Percentiles rank a stretch among this genome's conserved stretches.
These are phyloP conservation scores for Megaceryle torquata DNA, from an alignment of 2,113 vertebrate species.

Conservation along the genomic window DNA sequence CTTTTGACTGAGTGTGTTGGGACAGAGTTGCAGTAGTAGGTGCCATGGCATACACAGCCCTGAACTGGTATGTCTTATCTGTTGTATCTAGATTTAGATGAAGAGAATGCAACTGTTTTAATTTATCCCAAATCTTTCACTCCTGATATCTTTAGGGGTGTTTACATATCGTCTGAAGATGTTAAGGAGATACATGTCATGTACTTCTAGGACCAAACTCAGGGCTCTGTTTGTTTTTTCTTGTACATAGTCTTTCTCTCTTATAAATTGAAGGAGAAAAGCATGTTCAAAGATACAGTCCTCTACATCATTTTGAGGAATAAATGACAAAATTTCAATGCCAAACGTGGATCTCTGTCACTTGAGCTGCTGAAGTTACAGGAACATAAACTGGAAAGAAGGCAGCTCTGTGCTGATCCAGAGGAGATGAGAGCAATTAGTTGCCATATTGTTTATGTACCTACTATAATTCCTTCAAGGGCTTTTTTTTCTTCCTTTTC, in stretches of 20 bases:
- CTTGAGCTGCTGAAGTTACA: neutral
- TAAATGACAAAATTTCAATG: neutral
- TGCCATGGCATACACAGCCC: neutral
- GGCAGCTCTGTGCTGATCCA: fast-evolving
- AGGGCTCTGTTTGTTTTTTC: too few relatives aligned
- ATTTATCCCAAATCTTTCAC: neutral
- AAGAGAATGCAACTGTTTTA: neutral
- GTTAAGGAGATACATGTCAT: neutral
- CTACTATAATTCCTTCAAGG: neutral
- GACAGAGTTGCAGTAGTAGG: neutral
- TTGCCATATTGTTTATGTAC: neutral
- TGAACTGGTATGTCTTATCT: neutral
- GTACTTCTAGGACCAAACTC: neutral
- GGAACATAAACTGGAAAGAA: neutral
- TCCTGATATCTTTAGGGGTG: neutral
- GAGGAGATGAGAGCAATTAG: neutral
- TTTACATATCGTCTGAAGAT: neutral
- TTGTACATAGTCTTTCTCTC: neutral
- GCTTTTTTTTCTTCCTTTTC: neutral
- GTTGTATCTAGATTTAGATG: neutral
- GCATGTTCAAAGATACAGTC: neutral
- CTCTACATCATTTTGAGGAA: neutral
- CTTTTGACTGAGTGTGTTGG: neutral
- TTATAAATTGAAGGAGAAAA: neutral
- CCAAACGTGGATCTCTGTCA: neutral